Evolutionary conservation across 2,888 invertebrate species (phyloP).

Genomic region (Dendrolimus houi): DNA sequence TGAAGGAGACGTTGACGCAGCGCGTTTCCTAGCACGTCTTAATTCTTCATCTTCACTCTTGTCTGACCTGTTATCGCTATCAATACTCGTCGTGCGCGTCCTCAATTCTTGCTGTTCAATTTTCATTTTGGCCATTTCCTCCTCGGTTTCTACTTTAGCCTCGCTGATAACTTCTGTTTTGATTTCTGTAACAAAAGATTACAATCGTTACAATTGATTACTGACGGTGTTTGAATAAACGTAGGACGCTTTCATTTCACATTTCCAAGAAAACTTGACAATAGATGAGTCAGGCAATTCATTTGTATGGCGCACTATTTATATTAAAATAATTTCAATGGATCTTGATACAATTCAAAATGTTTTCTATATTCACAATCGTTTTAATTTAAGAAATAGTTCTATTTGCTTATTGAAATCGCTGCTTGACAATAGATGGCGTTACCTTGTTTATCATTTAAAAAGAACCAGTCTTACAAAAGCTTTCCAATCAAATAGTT

Average conservation of each 20-base stretch:
- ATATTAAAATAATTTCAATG: slow-evolving; percentile 8
- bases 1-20: slow-evolving; percentile 57
- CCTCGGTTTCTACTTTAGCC: slow-evolving; percentile 56
- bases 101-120: slow-evolving; percentile 46
- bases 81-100: slow-evolving; percentile 62
- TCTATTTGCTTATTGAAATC: slow-evolving; percentile 7
- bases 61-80: slow-evolving; percentile 75
- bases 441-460: slow-evolving; percentile 5
- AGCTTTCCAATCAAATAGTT: neutral
- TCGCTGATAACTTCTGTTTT: slow-evolving; percentile 68
- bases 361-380: slow-evolving; percentile 8
- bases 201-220: slow-evolving; percentile 53
- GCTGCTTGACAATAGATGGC: slow-evolving; percentile 42
- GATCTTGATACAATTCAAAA: slow-evolving; percentile 3
- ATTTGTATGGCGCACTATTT: slow-evolving; percentile 31
- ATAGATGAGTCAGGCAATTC: slow-evolving; percentile 68
- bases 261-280: slow-evolving; percentile 70
- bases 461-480: neutral
- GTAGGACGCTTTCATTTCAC: slow-evolving; percentile 59
- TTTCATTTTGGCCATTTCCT: slow-evolving; percentile 49
- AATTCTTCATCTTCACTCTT: slow-evolving; percentile 67
- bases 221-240: slow-evolving; percentile 61
- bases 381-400: slow-evolving; percentile 2
- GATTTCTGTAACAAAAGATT: slow-evolving; percentile 71
- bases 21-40: slow-evolving; percentile 50